Evolutionary conservation across 2,797 vertebrate genomes (phyloP).

Genomic region (Sciurus vulgaris): DNA sequence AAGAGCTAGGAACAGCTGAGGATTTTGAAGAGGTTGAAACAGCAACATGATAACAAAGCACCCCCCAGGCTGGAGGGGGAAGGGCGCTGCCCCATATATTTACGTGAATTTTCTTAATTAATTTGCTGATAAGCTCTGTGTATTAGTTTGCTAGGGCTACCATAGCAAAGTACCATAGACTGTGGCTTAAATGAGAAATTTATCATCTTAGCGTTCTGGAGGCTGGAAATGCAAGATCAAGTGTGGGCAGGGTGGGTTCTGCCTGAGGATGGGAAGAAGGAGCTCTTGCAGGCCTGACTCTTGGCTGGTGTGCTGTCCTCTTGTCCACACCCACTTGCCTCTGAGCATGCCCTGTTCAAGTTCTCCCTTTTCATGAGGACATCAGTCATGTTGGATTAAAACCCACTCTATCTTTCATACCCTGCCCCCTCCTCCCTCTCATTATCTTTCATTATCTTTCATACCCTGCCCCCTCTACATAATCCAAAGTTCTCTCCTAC

Average conservation of each 20-base stretch:
- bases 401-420: no score
- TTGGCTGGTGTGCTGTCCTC: fast-evolving
- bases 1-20: slow-evolving; percentile 1
- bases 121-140: background rate
- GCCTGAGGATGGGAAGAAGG: background rate
- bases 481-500: no score
- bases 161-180: background rate
- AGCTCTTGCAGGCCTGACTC: no score
- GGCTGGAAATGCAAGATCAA: background rate
- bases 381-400: background rate
- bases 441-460: no score
- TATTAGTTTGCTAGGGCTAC: background rate
- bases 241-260: background rate
- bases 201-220: background rate
- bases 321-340: background rate
- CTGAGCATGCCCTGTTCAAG: background rate
- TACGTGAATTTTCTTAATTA: background rate
- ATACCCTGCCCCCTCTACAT: no score
- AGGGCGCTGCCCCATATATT: background rate
- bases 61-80: background rate
- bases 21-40: background rate
- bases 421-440: no score
- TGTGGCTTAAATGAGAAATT: background rate
- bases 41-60: background rate
- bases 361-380: background rate